Base-by-base conservation (phyloP, 2,797 vertebrate genomes). In the Karalla daura region DNA sequence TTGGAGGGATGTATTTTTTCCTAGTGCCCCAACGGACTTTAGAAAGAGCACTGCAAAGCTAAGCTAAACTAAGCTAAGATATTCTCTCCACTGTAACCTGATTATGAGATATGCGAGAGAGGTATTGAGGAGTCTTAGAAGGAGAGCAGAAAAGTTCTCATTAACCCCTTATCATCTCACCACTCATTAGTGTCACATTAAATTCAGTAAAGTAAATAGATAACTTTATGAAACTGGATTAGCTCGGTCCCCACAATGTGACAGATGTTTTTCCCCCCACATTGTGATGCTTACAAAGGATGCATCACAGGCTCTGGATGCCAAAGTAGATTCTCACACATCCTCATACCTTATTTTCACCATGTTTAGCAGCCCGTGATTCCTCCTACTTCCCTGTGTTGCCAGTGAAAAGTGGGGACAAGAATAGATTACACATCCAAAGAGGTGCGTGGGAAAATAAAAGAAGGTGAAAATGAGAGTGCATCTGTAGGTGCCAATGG, bases 341-440 rank as follows among this genome's bases (percentile, higher is more conserved):
- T 59, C 20, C 21, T 40, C 25, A 67, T 39, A 27, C 46, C 65
- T 66, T 13, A 70, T 83, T 76, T 83, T 68, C 63, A 70, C 36
- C 37, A 32, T 72, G 52, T 79, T 78, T 63, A 70, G 24, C 71
- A 69, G 73, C 64, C 64, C 67, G 76, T 74, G 78, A 87, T 84
- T 82, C 28, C 70, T 56, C 37, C 51, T 41, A 84, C 71, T 78
- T 70, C 67, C 52, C 58, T 35, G 65, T 41, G 69, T 43, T 58
- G 46, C 72, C 32, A 40, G 66, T 67, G 71, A 63, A 86, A 54
- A 79, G 66, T 44, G 23, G 33, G 30, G 35, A 21, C 54, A 43
- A 47, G 35, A 76, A 86, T 85, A 87, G 81, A 89, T 86, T 85
- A 86, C 80, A 52, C 77, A 86, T 88, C 81, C 83, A 86, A 81